Evolutionary conservation across 2,797 vertebrate genomes (phyloP).

Genomic region (Lepilemur septentrionalis): DNA sequence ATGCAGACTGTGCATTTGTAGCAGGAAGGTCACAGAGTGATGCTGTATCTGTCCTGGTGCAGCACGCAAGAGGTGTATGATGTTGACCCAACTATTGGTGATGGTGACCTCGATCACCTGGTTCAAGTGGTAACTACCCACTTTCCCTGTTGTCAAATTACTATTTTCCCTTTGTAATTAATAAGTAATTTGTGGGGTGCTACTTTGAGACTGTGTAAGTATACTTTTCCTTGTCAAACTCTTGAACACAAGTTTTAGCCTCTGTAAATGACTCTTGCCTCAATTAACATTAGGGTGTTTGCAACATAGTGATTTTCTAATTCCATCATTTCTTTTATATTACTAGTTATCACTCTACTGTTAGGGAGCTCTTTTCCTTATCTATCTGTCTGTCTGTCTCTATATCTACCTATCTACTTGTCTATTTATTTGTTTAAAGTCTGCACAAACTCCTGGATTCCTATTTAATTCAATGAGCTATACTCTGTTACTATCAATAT

Average conservation of each 20-base stretch:
- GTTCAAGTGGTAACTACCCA: neutral
- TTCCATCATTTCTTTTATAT: neutral
- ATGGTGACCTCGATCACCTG: neutral
- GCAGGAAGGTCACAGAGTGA: neutral
- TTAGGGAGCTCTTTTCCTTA: neutral
- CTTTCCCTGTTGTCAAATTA: neutral
- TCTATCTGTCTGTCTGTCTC: neutral
- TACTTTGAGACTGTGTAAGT: neutral
- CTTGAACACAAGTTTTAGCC: neutral
- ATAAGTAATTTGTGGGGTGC: neutral
- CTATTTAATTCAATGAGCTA: neutral
- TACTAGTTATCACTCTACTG: neutral
- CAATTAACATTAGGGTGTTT: neutral
- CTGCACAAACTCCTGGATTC: neutral
- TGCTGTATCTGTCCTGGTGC: neutral
- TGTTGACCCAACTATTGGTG: neutral
- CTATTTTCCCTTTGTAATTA: neutral
- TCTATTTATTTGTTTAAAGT: neutral
- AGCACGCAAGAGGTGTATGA: neutral
- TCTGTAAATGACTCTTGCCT: neutral
- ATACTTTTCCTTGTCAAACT: neutral
- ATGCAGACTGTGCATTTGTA: neutral
- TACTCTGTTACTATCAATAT: neutral
- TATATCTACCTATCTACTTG: neutral
- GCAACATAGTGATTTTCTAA: neutral